These are phyloP conservation scores for Pissodes strobi DNA, from an alignment of 1,140 invertebrate species.

Conservation along the genomic window DNA sequence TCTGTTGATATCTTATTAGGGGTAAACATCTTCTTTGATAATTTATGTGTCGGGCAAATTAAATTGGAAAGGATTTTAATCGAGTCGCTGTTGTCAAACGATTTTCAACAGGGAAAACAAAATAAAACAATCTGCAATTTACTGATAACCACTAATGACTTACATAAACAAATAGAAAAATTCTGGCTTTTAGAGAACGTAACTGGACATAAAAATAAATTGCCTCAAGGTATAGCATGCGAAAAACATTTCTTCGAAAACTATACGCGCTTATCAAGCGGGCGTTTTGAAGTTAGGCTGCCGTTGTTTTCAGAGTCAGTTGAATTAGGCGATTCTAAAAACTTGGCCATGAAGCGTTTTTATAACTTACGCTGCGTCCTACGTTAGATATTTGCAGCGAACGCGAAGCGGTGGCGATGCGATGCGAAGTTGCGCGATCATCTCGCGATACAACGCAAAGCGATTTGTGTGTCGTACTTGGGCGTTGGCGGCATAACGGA, in stretches of 20 bases:
- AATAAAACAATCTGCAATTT: neutral
- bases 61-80: slow-evolving; percentile 25
- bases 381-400: too few species aligned
- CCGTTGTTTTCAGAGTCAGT: slow-evolving; percentile 21
- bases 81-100: neutral
- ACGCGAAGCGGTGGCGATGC: too few species aligned
- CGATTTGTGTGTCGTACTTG: too few species aligned
- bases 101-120: neutral
- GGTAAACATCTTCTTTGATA: slow-evolving; percentile 30
- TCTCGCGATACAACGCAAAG: too few species aligned
- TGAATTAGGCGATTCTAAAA: slow-evolving; percentile 24
- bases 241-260: slow-evolving; percentile 31
- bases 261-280: slow-evolving; percentile 2
- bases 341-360: slow-evolving; percentile 13
- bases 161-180: slow-evolving; percentile 2
- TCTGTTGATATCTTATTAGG: slow-evolving; percentile 31
- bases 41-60: slow-evolving; percentile 36
- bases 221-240: slow-evolving; percentile 25
- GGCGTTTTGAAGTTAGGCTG: slow-evolving; percentile 29
- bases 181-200: slow-evolving; percentile 32
- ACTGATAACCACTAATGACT: neutral
- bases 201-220: neutral
- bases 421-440: too few species aligned
- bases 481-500: too few species aligned
- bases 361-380: too few species aligned